Conservation (phyloP, 2,797 vertebrate genomes). For the Nyctibius grandis region DNA sequence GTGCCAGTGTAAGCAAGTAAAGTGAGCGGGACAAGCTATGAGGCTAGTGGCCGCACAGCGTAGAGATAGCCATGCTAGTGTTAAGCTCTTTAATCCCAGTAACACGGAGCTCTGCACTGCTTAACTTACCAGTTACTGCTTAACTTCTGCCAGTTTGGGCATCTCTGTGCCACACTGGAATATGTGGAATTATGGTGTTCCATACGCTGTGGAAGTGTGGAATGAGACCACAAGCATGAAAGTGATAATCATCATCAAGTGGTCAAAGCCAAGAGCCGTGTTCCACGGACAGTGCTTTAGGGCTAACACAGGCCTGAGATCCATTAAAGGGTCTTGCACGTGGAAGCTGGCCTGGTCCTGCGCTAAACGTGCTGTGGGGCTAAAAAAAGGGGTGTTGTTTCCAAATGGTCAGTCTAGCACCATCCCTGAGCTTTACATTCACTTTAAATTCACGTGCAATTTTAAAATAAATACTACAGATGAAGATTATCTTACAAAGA, state of each 20-base stretch:
- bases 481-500: neutral
- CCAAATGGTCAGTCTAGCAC: neutral
- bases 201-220: neutral
- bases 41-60: neutral
- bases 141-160: neutral
- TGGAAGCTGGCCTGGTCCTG: neutral
- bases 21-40: neutral
- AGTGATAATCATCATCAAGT: neutral
- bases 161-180: neutral
- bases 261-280: neutral
- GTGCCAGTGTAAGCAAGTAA: neutral
- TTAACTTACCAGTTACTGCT: fast-evolving
- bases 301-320: neutral
- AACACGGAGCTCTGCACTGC: neutral
- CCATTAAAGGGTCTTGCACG: neutral
- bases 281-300: neutral
- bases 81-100: neutral
- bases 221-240: neutral
- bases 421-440: neutral
- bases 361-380: neutral
- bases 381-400: neutral
- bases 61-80: fast-evolving
- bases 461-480: neutral
- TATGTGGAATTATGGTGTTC: neutral
- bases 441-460: neutral